phyloP scores from a whole-genome alignment of 2,888 invertebrate genomes.

The Brachylomia viminalis region DNA sequence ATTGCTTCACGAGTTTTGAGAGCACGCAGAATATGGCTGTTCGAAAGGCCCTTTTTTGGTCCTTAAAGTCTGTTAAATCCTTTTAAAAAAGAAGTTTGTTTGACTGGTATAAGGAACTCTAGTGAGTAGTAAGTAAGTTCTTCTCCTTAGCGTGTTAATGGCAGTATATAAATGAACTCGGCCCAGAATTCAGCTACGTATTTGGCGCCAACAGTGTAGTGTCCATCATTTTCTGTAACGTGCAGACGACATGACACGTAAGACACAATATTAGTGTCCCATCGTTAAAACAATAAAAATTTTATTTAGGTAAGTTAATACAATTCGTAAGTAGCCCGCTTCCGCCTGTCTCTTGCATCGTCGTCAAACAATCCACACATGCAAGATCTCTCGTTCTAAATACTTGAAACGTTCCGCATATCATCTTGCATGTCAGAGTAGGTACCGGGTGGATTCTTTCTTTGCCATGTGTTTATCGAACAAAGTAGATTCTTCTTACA shows the following conservation, averaged over 20 bases:
- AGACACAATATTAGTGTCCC: too few relatives aligned
- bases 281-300: too few relatives aligned
- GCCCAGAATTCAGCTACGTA: too few relatives aligned
- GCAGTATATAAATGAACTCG: too few relatives aligned
- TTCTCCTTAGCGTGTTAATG: too few relatives aligned
- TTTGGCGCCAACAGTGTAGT: too few relatives aligned
- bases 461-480: constrained; percentile 23
- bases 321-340: neutral
- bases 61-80: neutral
- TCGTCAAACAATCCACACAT: constrained; percentile 10
- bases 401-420: constrained; percentile 21
- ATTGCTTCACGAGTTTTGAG: neutral
- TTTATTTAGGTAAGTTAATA: too few relatives aligned
- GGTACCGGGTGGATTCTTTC: constrained; percentile 5
- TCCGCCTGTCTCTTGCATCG: neutral
- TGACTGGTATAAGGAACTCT: neutral
- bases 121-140: too few relatives aligned
- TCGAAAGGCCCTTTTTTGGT: too few relatives aligned
- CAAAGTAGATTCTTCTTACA: neutral
- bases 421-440: neutral
- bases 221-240: too few relatives aligned
- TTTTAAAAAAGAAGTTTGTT: neutral
- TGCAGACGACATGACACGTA: too few relatives aligned
- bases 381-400: constrained; percentile 25
- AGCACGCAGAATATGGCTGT: neutral